These are phyloP conservation scores for Poecilia latipinna DNA, from an alignment of 2,113 vertebrate genomes.

Conservation along the genomic window DNA sequence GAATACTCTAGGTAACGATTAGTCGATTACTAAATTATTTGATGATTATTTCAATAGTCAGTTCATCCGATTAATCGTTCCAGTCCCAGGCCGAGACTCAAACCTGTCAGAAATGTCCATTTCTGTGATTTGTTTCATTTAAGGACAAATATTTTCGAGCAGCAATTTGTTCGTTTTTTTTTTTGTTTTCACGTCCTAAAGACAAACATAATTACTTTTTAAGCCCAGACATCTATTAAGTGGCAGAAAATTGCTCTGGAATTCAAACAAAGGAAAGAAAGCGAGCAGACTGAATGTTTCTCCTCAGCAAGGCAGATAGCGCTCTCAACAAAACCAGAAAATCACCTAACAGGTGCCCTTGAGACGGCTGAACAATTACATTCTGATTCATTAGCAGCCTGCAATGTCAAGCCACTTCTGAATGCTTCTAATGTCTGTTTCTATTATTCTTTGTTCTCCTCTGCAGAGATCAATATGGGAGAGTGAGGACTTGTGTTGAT, in stretches of 20 bases:
- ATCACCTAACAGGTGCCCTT: conserved; percentile 9
- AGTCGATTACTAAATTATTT: no score
- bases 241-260: not conserved
- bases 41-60: no score
- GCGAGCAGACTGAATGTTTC: conserved; percentile 9
- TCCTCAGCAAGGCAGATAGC: conserved; percentile 9
- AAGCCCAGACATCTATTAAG: not conserved
- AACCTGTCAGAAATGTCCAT: not conserved
- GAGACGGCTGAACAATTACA: conserved; percentile 22
- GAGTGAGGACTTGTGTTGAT: not conserved
- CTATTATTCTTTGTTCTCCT: conserved; percentile 10
- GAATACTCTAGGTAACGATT: no score
- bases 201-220: not conserved
- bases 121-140: not conserved
- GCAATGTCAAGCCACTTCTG: conserved; percentile 10
- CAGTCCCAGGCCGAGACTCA: no score
- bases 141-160: not conserved
- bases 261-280: not conserved
- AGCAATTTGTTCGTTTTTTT: not conserved
- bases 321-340: conserved; percentile 4
- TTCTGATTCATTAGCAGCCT: conserved; percentile 26
- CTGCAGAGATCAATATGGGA: conserved; percentile 1
- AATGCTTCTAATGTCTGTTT: conserved; percentile 12
- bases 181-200: not conserved
- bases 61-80: no score